Evolutionary conservation across 2,888 invertebrate species (phyloP).

Genomic region (Byasa hedistus): DNA sequence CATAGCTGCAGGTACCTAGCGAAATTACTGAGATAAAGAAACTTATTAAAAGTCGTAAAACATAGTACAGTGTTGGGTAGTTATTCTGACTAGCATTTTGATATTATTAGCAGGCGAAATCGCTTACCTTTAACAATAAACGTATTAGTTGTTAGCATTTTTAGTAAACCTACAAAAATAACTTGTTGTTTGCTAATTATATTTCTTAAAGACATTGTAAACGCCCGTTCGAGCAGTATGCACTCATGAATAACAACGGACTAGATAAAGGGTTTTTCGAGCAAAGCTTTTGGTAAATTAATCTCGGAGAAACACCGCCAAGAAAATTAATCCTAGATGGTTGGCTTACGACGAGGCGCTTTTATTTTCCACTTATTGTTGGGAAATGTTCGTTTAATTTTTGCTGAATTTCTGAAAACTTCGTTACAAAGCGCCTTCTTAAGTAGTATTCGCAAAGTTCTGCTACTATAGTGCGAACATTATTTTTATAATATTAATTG

Average conservation of each 20-base stretch:
- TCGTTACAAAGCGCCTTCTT: not conserved
- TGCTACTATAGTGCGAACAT: not conserved
- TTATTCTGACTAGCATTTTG: too few relatives aligned
- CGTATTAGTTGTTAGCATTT: too few relatives aligned
- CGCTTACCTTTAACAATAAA: too few relatives aligned
- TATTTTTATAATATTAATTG: not conserved
- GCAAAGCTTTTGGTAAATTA: slow-evolving; percentile 17
- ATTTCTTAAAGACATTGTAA: not conserved
- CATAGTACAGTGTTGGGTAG: too few relatives aligned
- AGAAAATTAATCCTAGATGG: slow-evolving; percentile 21
- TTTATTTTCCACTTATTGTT: slow-evolving; percentile 4
- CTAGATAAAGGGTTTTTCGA: slow-evolving; percentile 7
- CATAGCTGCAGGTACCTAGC: too few relatives aligned
- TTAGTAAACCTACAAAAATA: not conserved
- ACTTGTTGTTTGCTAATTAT: not conserved
- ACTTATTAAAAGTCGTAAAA: too few relatives aligned
- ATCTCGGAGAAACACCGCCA: slow-evolving; percentile 14
- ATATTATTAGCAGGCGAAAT: too few relatives aligned
- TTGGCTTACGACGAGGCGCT: not conserved
- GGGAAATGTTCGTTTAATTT: slow-evolving; percentile 7
- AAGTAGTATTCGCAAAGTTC: not conserved
- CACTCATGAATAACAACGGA: slow-evolving; percentile 2
- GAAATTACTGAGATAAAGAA: too few relatives aligned
- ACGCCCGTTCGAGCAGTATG: not conserved
- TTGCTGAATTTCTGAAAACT: not conserved